These are phyloP conservation scores for Petrosia ficiformis DNA, from an alignment of 37 sponge, comb jelly and placozoan species.

Conservation along the genomic window DNA sequence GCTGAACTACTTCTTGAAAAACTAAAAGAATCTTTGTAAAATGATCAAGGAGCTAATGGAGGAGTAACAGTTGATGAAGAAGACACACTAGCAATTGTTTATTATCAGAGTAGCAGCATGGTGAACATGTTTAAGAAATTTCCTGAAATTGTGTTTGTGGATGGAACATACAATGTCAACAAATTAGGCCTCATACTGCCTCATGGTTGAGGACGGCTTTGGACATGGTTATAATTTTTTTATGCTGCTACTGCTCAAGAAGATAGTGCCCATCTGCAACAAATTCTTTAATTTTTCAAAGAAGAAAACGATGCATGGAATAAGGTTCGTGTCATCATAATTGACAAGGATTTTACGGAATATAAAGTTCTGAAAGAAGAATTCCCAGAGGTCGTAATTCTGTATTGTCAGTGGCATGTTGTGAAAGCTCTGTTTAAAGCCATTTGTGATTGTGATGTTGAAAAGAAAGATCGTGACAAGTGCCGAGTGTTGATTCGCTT, in stretches of 20 bases:
- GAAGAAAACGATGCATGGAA: not conserved
- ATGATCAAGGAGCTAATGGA: conserved; percentile 13
- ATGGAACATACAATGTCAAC: conserved; percentile 20
- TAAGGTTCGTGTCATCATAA: conserved; percentile 6
- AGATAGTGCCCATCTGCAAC: conserved; percentile 20
- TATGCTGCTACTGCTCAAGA: conserved; percentile 25
- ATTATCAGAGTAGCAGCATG: conserved; percentile 18
- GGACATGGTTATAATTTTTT: conserved; percentile 19
- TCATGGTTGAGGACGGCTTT: conserved; percentile 26
- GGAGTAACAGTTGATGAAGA: conserved; percentile 5
- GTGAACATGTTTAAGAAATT: conserved; percentile 10
- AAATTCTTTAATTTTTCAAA: conserved; percentile 11
- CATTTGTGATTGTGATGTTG: conserved; percentile 13
- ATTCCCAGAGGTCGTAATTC: conserved; percentile 20
- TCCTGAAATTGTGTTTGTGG: conserved; percentile 20
- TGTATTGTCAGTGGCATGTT: conserved; percentile 32
- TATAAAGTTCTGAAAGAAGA: conserved; percentile 29
- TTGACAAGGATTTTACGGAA: conserved; percentile 20
- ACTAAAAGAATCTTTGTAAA: conserved; percentile 17
- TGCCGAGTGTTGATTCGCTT: not conserved
- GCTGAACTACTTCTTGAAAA: conserved; percentile 23
- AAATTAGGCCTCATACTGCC: conserved; percentile 10
- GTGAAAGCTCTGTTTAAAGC: conserved; percentile 24
- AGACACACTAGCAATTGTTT: conserved; percentile 4
- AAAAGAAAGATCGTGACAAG: conserved; percentile 1